Base-by-base conservation (phyloP, 2,113 vertebrate genomes). In the Sitta europaea region DNA sequence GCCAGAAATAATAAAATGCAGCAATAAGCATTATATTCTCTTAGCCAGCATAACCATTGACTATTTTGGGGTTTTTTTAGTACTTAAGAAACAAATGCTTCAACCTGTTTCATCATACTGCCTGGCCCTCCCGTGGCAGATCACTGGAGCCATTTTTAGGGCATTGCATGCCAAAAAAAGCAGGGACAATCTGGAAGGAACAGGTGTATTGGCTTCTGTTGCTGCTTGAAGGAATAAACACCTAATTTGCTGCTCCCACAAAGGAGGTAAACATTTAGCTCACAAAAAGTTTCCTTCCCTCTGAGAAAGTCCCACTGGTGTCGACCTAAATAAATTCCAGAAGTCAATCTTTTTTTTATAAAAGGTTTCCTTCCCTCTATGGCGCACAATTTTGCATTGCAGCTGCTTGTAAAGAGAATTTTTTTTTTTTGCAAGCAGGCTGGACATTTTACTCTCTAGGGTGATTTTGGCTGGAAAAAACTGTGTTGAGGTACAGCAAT, bases 121-220 rank as follows among this genome's bases (percentile, higher is more conserved):
- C 66, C 85, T 77, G 68, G 53, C 48, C 80, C 67, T 94, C 92
- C 82, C 3, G 3, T 80, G 92, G 90, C 54, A 80, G 78, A 94
- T 74, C 85, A 88, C 63, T 0, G 1, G 72, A 93, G 82, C 75
- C 82, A 80, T 96, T 96, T 95, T 88, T 88, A 94, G n/a, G 14
- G 31, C 58, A 83, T 63, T 0, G 0, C 40, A 40, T 92, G 95
- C 94, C 93, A 96, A 88, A 88, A 94, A 92, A 76, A 74, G 29
- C 72, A 86, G 55, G 51, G 82, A 90, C 95, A 96, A 96, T 96
- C 93, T 97, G 95, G 93, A 96, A 96, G 67, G 85, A 96, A 83
- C 94, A 96, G 95, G 92, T 96, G 94, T 96, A 90, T 85, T 96
- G 93, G 95, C 94, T 95, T 53, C 89, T 87, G 43, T 72, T 96